phyloP scores from a whole-genome alignment of 2,888 invertebrate species.

The Macrophya alboannulata region DNA sequence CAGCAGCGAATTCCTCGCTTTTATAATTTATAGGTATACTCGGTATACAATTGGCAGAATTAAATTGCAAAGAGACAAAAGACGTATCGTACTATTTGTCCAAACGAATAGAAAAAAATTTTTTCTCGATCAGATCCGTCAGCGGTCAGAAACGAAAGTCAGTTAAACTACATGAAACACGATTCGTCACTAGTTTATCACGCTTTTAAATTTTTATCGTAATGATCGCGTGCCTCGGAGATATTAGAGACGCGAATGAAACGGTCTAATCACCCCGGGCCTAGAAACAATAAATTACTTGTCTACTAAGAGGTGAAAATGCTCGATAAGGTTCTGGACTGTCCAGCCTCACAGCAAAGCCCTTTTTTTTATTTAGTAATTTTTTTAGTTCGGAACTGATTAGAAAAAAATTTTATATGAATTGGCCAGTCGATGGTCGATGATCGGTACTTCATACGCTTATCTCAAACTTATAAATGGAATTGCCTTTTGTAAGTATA shows the following conservation, averaged over 20 bases:
- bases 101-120: background rate
- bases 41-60: background rate
- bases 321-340: background rate
- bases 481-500: slow-evolving; percentile 20
- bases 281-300: slow-evolving; percentile 32
- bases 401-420: background rate
- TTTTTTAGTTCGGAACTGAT: background rate
- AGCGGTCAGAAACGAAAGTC: background rate
- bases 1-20: background rate
- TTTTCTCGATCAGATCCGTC: background rate
- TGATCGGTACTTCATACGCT: background rate
- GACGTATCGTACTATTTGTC: too few species aligned
- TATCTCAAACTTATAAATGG: slow-evolving; percentile 32
- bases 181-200: background rate
- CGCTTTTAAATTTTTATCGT: background rate
- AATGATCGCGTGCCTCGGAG: slow-evolving; percentile 25
- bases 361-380: background rate
- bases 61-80: background rate
- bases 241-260: background rate
- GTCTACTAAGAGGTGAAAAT: background rate
- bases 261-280: slow-evolving; percentile 19
- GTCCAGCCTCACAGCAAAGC: background rate
- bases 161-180: background rate
- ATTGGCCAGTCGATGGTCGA: background rate
- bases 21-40: background rate